Evolutionary conservation across 2,797 vertebrate species (phyloP), one percentile per base, ranked within the genome.

Genomic region (Cyprinodon diabolis): DNA sequence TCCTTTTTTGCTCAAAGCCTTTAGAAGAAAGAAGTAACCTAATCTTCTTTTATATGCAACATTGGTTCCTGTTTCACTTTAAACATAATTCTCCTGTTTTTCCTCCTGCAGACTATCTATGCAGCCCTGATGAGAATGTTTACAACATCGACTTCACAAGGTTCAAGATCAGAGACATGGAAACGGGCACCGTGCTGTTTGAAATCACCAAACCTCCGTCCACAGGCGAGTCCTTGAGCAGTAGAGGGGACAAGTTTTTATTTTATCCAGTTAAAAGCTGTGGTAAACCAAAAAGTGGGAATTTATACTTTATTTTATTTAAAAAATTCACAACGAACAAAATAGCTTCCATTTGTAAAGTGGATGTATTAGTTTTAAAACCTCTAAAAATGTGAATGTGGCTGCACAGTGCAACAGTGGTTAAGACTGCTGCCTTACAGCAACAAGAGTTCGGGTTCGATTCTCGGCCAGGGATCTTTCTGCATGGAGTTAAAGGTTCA

Each of bases 131-230:
- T 69, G 96, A 98, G 85, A 99, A 99, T 35, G 87, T 99, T 83
- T 99, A 95, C 94, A 97, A 94, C 94, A 99, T 99, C 10, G 98
- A 99, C 89, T 99, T 99, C 90, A 96, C 98, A 74, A 94, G 98
- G 87, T 99, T 99, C 89, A 98, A 99, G 95, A 99, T 99, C 91
- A 95, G 97, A 75, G 98, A 99, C 92, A 97, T 99, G 97, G 98
- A 99, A 83, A 97, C 97, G 0, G 95, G 95, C 82, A 98, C 96
- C 0, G 96, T 98, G 66, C 95, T 99, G 79, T 99, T 99, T 92
- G 98, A 99, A 91, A 99, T 99, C 93, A 98, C 97, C 89, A 99
- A 99, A 77, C 97, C 98, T 76, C 94, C 95, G 6, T 84, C 90
- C 6, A 81, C 88, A 81, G 94, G 95, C 77, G 75, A 91, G 88